These are phyloP conservation scores for Cotesia vestalis DNA, from an alignment of 1,140 invertebrate species.

Conservation along the genomic window DNA sequence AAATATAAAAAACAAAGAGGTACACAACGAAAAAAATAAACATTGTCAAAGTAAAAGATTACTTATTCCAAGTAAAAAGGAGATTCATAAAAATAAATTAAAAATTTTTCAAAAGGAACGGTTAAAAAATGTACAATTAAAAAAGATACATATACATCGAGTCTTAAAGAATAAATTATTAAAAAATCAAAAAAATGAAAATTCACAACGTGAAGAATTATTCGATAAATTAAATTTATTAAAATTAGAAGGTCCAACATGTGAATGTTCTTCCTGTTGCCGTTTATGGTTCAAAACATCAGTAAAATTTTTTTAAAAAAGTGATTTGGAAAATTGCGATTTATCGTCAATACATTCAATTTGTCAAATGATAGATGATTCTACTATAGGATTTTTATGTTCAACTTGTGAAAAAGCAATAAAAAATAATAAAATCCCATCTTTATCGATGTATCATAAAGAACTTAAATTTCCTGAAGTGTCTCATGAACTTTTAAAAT, in stretches of 20 bases:
- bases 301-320: background rate
- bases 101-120: background rate
- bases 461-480: background rate
- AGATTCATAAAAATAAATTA: too few relatives aligned
- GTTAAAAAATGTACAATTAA: background rate
- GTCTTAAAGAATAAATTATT: background rate
- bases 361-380: background rate
- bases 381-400: background rate
- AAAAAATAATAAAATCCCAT: background rate
- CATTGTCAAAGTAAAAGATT: too few relatives aligned
- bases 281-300: background rate
- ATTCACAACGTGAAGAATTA: background rate
- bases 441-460: background rate
- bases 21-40: too few relatives aligned
- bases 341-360: background rate
- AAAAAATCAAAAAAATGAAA: background rate
- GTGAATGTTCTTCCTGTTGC: background rate
- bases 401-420: background rate
- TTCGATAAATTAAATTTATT: background rate
- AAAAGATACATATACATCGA: background rate
- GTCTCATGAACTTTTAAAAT: background rate
- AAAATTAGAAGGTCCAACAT: background rate
- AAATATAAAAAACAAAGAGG: too few relatives aligned
- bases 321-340: background rate
- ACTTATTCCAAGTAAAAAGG: too few relatives aligned